A percentile compares a stretch with the other conserved stretches of the same genome.
These are phyloP conservation scores for Macrochelys suwanniensis DNA, from an alignment of 2,797 vertebrate genomes.

Conservation along the genomic window DNA sequence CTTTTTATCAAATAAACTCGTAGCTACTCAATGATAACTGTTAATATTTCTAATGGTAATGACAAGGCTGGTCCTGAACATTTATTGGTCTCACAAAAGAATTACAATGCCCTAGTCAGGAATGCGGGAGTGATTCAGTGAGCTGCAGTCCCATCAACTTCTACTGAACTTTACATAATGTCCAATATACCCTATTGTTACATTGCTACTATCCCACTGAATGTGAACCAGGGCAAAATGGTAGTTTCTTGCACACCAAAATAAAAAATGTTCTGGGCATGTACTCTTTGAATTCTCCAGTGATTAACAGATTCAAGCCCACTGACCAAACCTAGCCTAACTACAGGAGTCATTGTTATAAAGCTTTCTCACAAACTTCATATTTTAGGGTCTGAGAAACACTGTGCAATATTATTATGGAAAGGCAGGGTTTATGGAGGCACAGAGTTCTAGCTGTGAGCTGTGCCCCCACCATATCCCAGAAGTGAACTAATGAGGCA, in stretches of 20 bases:
- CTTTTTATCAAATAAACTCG: not conserved
- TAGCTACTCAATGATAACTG: not conserved
- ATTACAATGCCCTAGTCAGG: not conserved
- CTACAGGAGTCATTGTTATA: not conserved
- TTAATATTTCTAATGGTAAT: not conserved
- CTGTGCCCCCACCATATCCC: not conserved
- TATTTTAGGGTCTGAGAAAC: not conserved
- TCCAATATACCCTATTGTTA: not conserved
- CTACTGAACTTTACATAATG: not conserved
- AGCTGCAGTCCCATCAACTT: not conserved
- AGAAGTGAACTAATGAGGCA: constrained; percentile 10
- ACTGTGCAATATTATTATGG: not conserved
- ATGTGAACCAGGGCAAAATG: not conserved
- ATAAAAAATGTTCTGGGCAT: not conserved
- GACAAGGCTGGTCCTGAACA: not conserved
- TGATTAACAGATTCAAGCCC: not conserved
- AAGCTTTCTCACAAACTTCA: not conserved
- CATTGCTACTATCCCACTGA: not conserved
- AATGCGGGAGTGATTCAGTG: not conserved
- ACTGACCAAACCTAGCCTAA: not conserved
- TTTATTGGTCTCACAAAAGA: not conserved
- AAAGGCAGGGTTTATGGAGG: not conserved
- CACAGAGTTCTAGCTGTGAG: not conserved
- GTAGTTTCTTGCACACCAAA: not conserved
- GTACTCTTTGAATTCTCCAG: not conserved